Conservation (phyloP, 1,140 invertebrate species). For the Hydropsyche tenuis region DNA sequence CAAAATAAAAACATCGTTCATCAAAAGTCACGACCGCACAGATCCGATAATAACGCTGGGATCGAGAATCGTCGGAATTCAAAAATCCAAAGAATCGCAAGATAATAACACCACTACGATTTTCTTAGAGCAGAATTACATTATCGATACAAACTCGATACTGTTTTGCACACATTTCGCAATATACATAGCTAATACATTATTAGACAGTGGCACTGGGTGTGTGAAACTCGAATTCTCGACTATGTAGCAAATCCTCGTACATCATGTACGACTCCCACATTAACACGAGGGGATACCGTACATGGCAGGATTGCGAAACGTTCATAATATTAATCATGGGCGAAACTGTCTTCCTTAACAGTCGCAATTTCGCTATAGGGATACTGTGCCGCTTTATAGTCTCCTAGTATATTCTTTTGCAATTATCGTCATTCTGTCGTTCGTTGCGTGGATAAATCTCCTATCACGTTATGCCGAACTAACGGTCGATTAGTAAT, state of each 20-base stretch:
- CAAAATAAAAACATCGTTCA: neutral
- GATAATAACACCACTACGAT: slow-evolving; percentile 2
- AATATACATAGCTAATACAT: too few species aligned
- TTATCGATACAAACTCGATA: too few species aligned
- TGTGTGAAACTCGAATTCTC: neutral
- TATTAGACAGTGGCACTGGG: neutral
- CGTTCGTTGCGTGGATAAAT: neutral
- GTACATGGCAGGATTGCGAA: slow-evolving; percentile 29
- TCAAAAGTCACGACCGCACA: slow-evolving; percentile 22
- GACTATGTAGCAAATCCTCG: slow-evolving; percentile 20
- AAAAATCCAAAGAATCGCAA: neutral
- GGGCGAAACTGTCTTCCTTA: slow-evolving; percentile 23
- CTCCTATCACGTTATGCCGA: neutral
- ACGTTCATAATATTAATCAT: slow-evolving; percentile 20
- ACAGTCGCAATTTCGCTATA: too few species aligned
- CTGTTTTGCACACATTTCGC: too few species aligned
- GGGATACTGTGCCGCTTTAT: too few species aligned
- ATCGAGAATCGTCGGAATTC: neutral
- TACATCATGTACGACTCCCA: slow-evolving; percentile 30
- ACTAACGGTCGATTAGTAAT: neutral
- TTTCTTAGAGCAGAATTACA: neutral
- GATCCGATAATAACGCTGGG: neutral
- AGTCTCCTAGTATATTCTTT: too few species aligned
- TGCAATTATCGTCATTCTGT: too few species aligned
- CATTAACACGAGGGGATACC: slow-evolving; percentile 28